phyloP scores from a whole-genome alignment of 2,797 vertebrate genomes.

The Sebastes steindachneri region DNA sequence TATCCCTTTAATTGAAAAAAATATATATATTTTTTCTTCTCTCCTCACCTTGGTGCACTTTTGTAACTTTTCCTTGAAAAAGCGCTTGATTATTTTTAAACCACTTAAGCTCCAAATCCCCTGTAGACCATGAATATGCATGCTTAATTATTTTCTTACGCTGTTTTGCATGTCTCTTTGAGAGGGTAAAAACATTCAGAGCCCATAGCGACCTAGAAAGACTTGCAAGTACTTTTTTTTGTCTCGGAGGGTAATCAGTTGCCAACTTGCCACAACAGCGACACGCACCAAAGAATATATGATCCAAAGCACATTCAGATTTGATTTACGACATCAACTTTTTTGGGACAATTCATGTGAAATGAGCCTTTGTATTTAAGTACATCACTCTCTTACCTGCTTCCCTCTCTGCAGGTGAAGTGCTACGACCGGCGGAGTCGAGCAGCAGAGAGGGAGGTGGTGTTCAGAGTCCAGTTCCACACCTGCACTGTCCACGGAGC shows the following conservation, averaged over 20 bases:
- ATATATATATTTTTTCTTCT: background rate
- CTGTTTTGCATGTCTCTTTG: constrained; percentile 4
- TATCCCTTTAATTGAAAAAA: too few species aligned
- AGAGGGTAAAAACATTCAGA: constrained; percentile 12
- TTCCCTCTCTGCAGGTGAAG: constrained; percentile 84
- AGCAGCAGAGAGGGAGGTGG: constrained; percentile 85
- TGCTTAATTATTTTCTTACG: constrained; percentile 1
- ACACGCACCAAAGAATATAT: background rate
- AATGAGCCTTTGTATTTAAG: background rate
- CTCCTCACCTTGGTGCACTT: background rate
- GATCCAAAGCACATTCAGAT: background rate
- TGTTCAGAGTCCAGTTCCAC: constrained; percentile 94
- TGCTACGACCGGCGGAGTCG: constrained; percentile 88
- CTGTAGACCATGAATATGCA: background rate
- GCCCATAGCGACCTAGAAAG: background rate
- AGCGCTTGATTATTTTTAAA: constrained; percentile 21
- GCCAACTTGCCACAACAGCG: constrained; percentile 6
- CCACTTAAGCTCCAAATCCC: constrained; percentile 5
- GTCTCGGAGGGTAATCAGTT: background rate
- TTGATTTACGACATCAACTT: background rate
- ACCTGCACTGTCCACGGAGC: constrained; percentile 91
- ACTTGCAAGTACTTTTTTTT: background rate
- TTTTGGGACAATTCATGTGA: background rate
- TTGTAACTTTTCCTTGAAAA: constrained; percentile 9
- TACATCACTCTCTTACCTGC: background rate